Percentiles rank a stretch among this genome's conserved stretches.
These are phyloP conservation scores for Sinotaia quadrata DNA, from an alignment of 2,888 invertebrate genomes.

Conservation along the genomic window DNA sequence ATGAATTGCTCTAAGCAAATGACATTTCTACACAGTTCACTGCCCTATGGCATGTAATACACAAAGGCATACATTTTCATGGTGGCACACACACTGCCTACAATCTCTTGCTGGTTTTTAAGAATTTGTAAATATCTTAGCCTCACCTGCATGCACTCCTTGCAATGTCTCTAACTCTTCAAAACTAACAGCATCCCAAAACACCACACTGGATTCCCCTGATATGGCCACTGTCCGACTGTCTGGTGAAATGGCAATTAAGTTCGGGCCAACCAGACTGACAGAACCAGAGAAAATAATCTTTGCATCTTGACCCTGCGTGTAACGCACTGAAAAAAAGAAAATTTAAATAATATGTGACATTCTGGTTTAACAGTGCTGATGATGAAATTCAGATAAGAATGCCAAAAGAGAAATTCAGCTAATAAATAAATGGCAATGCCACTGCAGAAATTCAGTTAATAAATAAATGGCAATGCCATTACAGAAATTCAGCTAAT, in stretches of 20 bases:
- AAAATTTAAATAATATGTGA: not conserved
- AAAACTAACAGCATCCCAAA: slow-evolving; percentile 81
- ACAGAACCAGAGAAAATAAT: slow-evolving; percentile 79
- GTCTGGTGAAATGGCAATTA: slow-evolving; percentile 84
- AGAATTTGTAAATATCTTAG: slow-evolving; percentile 23
- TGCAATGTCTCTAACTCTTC: slow-evolving; percentile 80
- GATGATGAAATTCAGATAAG: no score
- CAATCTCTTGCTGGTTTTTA: not conserved
- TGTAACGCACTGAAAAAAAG: slow-evolving; percentile 81
- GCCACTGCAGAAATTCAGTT: no score
- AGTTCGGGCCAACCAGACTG: slow-evolving; percentile 70
- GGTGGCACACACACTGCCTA: not conserved
- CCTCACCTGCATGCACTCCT: slow-evolving; percentile 77
- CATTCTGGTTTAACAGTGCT: no score
- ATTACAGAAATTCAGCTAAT: no score
- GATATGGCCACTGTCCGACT: slow-evolving; percentile 84
- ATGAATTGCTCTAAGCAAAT: no score
- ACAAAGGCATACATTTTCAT: no score
- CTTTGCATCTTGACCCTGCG: slow-evolving; percentile 84
- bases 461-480: no score
- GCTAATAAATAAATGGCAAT: no score
- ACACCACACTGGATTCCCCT: slow-evolving; percentile 78
- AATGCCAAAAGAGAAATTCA: no score
- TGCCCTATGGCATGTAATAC: no score
- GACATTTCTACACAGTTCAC: no score